Percentiles rank a stretch among this genome's conserved stretches.
phyloP scores from a whole-genome alignment of 2,797 vertebrate species.

The Dendrocincla fuliginosa region DNA sequence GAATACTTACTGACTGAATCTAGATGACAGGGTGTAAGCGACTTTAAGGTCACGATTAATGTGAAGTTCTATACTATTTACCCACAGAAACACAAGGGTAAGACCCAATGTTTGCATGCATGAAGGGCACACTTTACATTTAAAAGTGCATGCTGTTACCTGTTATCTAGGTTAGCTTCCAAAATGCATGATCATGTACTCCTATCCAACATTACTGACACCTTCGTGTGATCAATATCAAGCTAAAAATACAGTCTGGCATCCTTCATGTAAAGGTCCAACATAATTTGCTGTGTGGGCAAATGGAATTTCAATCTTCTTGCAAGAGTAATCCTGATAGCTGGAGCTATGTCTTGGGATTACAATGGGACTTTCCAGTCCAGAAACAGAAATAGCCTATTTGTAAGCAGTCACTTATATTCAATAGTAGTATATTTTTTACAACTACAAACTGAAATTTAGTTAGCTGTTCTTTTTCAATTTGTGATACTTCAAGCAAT shows the following conservation, averaged over 20 bases:
- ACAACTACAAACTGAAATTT: background rate
- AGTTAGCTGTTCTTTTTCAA: background rate
- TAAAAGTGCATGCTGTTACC: background rate
- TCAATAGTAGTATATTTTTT: background rate
- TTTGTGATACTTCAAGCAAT: background rate
- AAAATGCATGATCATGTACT: background rate
- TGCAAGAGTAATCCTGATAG: background rate
- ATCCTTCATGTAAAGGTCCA: background rate
- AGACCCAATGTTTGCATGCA: background rate
- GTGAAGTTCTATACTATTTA: background rate
- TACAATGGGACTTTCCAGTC: background rate
- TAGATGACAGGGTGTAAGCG: rapidly evolving
- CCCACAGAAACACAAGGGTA: background rate
- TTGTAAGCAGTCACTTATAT: background rate
- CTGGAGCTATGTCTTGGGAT: background rate
- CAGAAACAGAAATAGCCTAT: background rate
- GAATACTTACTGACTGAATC: background rate
- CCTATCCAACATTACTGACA: background rate
- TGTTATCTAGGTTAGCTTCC: background rate
- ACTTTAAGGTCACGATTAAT: background rate
- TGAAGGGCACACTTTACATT: background rate
- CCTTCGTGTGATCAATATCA: background rate
- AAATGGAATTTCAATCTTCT: background rate
- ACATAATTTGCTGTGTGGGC: background rate
- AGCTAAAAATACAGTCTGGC: background rate